Evolutionary conservation across 2,888 invertebrate species (phyloP), one percentile per base, ranked within the genome.

Genomic region (Chaetogeoica ovagalla): DNA sequence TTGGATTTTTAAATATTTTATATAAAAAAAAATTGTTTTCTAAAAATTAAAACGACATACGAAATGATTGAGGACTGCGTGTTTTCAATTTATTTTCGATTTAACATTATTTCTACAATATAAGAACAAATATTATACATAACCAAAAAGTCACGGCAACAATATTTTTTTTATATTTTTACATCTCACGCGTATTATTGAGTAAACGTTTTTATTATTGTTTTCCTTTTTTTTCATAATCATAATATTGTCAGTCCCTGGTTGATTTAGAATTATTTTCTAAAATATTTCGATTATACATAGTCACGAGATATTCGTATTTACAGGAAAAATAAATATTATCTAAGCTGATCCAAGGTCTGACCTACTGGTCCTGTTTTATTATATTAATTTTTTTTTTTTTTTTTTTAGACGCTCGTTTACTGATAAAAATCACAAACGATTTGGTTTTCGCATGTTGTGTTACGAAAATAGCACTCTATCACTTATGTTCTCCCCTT

Each of bases 91-190:
- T 13, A 15, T 13, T 15, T 48, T 48, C 48, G 48, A 48, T 13
- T 13, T 1, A 17, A 55, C 43, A 52, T 23, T 23, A 68, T 52
- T 19, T 7, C 7, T 13, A 52, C 17, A 2, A 48, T 68, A 19
- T 19, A 55, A 19, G 19, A 55, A 19, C n/a, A 13, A 1, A 48
- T 48, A 48, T 15, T 48, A 13, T 48, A 43, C 43, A 63, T 52
- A 74, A 74, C 37, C 52, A 48, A 74, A 39, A 39, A 19, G 19
- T 37, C 17, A 39, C 74, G n/a, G 13, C 55, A 73, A 52, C 52
- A 63, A 74, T 39, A 21, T 39, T 17, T 39, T 7, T 39, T 11
- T 19, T 2, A 2, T 63, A 0, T 30, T 9, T 63, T 11, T 48
- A 19, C 21, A 3, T 7, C 30, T 30, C 9, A 0, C 55, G 57